Evolutionary conservation across 2,797 vertebrate species (phyloP), one percentile per base, ranked within the genome.

Genomic region (Babyrousa celebensis): DNA sequence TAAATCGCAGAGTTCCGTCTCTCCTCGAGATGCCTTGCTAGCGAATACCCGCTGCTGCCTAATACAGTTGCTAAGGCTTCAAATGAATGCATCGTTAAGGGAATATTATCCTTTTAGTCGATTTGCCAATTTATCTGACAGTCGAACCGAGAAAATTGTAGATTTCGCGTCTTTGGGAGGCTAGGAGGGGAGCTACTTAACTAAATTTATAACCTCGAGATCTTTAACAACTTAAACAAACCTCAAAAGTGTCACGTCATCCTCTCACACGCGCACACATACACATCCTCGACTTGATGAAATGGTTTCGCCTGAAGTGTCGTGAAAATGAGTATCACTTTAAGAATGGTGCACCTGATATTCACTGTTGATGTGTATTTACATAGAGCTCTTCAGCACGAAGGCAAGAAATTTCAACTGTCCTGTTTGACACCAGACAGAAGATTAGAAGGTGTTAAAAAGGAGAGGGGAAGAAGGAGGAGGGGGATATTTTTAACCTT

Each of bases 11-110:
- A 97, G 85, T 97, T 95, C 75, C 74, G 90, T 95, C 79, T 95
- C 82, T 94, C 71, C 27, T 72, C 52, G 67, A 72, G 86, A 89
- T 89, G 79, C 91, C 92, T 96, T 68, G 82, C 92, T 93, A 40
- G 91, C 77, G 63, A 95, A 96, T 82, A 72, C 85, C 90, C 87
- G 78, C 96, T 83, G 91, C 96, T 52, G 89, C 93, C 96, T 97
- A 85, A 96, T 97, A 96, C 98, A 96, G 97, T 98, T 97, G 96
- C 98, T 97, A 97, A 92, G 97, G 96, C 92, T 98, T 96, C 97
- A 80, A 32, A 90, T 67, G 89, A 95, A 92, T 36, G 94, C 94
- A 93, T 86, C 92, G 36, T 95, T 96, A 97, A 93, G 97, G 96
- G 95, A 97, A 85, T 95, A 96, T 96, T 96, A 97, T 89, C 95